Evolutionary conservation across 2,113 vertebrate species (phyloP).

Genomic region (Sander lucioperca): DNA sequence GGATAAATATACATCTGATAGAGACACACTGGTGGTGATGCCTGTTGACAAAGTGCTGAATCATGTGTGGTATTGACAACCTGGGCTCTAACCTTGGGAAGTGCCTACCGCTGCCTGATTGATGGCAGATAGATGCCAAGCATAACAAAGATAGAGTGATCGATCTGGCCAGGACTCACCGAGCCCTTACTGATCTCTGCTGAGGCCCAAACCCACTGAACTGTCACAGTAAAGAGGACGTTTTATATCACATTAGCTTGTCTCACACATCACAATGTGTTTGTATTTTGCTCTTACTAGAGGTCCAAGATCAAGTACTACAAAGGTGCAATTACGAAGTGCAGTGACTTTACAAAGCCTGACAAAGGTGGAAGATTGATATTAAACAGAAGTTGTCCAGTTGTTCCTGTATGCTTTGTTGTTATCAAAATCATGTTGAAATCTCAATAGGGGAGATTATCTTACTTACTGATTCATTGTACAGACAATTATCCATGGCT

Average conservation of each 20-base stretch:
- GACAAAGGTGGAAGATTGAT: neutral
- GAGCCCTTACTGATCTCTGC: constrained; percentile 9
- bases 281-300: neutral
- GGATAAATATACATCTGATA: constrained; percentile 29
- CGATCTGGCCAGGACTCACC: constrained; percentile 39
- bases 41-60: constrained; percentile 55
- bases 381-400: neutral
- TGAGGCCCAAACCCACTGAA: neutral
- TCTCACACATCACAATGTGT: neutral
- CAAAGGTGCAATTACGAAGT: neutral
- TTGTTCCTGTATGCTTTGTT: neutral
- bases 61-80: constrained; percentile 49
- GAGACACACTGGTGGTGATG: constrained; percentile 23
- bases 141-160: constrained; percentile 59
- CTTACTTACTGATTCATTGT: constrained; percentile 14
- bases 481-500: constrained; percentile 13
- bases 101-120: constrained; percentile 46
- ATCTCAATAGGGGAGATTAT: constrained; percentile 7
- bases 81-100: constrained; percentile 64
- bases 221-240: constrained; percentile 13
- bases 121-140: constrained; percentile 61
- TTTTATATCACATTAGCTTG: neutral
- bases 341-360: neutral
- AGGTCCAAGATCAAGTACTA: neutral
- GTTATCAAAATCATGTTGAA: neutral